Percentiles rank a stretch among this genome's conserved stretches.
These are phyloP conservation scores for Ceratosolen fusciceps DNA, from an alignment of 1,140 invertebrate genomes.

Conservation along the genomic window DNA sequence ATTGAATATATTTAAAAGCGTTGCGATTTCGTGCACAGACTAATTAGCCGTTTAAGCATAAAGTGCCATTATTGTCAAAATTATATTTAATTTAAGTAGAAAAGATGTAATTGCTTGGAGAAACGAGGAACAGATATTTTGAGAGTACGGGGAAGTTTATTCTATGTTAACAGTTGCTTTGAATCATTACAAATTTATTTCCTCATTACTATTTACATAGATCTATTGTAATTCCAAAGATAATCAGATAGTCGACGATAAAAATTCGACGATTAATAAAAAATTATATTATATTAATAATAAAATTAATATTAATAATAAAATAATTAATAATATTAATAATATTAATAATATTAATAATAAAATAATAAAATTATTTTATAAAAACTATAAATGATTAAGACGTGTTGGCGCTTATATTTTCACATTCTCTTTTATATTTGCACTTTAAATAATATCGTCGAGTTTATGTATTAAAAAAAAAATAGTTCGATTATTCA, in stretches of 20 bases:
- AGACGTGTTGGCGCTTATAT: too few relatives aligned
- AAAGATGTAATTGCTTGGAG: background rate
- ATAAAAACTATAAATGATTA: too few relatives aligned
- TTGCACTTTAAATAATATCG: too few relatives aligned
- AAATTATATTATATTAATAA: too few relatives aligned
- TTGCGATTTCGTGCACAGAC: background rate
- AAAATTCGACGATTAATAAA: too few relatives aligned
- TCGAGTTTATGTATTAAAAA: too few relatives aligned
- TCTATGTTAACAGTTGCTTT: constrained; percentile 2
- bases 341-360: too few relatives aligned
- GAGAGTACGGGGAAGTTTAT: background rate
- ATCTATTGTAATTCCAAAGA: background rate
- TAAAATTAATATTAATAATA: too few relatives aligned
- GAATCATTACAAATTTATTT: background rate
- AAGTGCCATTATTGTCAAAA: constrained; percentile 21
- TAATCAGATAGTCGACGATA: background rate
- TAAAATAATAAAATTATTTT: too few relatives aligned
- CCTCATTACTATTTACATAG: background rate
- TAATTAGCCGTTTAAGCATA: background rate
- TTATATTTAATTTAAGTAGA: background rate
- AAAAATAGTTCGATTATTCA: too few relatives aligned
- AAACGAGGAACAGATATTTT: background rate
- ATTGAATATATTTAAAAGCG: background rate
- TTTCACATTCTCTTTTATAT: too few relatives aligned
- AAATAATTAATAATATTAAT: too few relatives aligned